Evolutionary conservation across 2,888 invertebrate species (phyloP).

Genomic region (Aphrophora alni): DNA sequence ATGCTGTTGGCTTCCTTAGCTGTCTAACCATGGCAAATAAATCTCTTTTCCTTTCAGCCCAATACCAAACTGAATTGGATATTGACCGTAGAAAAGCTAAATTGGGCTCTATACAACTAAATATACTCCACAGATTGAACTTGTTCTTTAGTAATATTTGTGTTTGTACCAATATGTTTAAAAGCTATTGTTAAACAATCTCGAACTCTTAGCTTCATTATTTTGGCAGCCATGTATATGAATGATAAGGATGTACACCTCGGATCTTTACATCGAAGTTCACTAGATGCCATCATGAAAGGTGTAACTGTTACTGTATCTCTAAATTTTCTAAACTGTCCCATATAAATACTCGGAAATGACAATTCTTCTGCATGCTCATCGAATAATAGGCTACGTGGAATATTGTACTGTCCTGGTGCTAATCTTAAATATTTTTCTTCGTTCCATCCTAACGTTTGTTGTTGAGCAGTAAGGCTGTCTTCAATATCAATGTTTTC

Average conservation of each 20-base stretch:
- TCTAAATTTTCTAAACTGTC: constrained; percentile 53
- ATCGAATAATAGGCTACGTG: constrained; percentile 47
- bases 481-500: neutral
- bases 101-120: constrained; percentile 49
- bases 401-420: constrained; percentile 35
- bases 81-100: constrained; percentile 37
- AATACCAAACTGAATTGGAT: constrained; percentile 38
- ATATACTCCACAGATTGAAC: constrained; percentile 53
- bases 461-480: constrained; percentile 29
- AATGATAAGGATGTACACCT: constrained; percentile 52
- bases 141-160: constrained; percentile 52
- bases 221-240: constrained; percentile 57
- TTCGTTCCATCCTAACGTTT: constrained; percentile 34
- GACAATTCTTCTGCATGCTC: constrained; percentile 50
- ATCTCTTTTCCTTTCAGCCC: constrained; percentile 41
- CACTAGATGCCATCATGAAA: constrained; percentile 56
- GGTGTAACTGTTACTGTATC: constrained; percentile 53
- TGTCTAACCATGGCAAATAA: constrained; percentile 45
- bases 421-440: constrained; percentile 35
- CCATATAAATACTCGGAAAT: constrained; percentile 56
- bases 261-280: constrained; percentile 56
- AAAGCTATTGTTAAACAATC: constrained; percentile 48
- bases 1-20: constrained; percentile 29
- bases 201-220: constrained; percentile 51
- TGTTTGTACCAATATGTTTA: constrained; percentile 49